These are phyloP conservation scores for Chouioia cunea DNA, from an alignment of 2,888 invertebrate species.

Conservation along the genomic window DNA sequence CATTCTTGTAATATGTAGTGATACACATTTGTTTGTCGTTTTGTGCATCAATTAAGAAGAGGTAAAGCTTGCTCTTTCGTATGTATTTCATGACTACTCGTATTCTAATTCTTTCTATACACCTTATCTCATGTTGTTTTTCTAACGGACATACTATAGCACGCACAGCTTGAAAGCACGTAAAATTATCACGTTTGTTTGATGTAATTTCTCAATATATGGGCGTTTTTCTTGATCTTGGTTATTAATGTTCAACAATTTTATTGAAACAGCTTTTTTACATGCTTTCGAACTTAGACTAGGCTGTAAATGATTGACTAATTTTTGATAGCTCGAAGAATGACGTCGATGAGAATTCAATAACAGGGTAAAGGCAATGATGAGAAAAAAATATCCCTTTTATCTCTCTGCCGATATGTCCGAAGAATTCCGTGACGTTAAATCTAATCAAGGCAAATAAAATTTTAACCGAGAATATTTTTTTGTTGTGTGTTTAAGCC, in stretches of 20 bases:
- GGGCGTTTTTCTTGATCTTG: not conserved
- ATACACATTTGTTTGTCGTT: conserved; percentile 12
- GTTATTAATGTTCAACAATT: not conserved
- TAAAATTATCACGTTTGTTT: conserved; percentile 18
- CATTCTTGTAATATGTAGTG: conserved; percentile 9
- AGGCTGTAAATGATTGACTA: not conserved
- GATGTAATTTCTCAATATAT: conserved; percentile 5
- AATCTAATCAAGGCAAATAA: not conserved
- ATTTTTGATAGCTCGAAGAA: conserved; percentile 7
- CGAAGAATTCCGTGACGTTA: conserved; percentile 36
- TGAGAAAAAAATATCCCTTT: conserved; percentile 2
- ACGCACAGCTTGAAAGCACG: conserved; percentile 3
- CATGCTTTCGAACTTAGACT: conserved; percentile 19
- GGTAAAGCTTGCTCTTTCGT: conserved; percentile 39
- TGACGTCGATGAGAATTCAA: conserved; percentile 1
- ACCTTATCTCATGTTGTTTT: conserved; percentile 35
- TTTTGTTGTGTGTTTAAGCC: conserved; percentile 47
- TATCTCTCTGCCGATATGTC: conserved; percentile 14
- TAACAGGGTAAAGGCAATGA: conserved; percentile 31
- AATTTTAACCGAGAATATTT: conserved; percentile 41
- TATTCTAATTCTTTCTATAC: conserved; percentile 36
- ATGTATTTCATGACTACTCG: conserved; percentile 23
- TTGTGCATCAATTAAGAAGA: conserved; percentile 36
- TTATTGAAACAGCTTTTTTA: conserved; percentile 1
- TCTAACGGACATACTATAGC: conserved; percentile 2